phyloP scores from a whole-genome alignment of 2,888 invertebrate species.

The Acanthacorydalis orientalis region DNA sequence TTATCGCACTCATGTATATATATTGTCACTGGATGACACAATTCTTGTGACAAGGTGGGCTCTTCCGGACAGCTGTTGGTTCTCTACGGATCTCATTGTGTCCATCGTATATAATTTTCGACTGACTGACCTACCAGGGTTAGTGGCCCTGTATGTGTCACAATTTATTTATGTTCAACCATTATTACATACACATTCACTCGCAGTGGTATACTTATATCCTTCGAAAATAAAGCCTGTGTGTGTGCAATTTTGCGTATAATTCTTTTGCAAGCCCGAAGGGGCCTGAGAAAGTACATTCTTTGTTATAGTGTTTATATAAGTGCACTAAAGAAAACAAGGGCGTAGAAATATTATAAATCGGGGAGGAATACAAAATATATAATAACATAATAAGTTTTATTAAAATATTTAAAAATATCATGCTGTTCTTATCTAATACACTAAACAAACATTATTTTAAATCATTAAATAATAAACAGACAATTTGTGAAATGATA shows the following conservation, averaged over 20 bases:
- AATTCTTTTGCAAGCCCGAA: slow-evolving; percentile 13
- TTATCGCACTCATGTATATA: slow-evolving; percentile 1
- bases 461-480: too few species aligned
- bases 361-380: too few species aligned
- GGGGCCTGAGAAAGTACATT: too few species aligned
- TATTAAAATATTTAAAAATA: too few species aligned
- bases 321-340: too few species aligned
- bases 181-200: slow-evolving; percentile 10
- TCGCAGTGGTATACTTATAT: slow-evolving; percentile 15
- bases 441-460: too few species aligned
- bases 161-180: slow-evolving; percentile 13
- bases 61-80: not conserved
- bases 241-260: slow-evolving; percentile 24
- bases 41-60: not conserved
- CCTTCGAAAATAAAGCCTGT: slow-evolving; percentile 18
- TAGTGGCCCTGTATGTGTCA: too few species aligned
- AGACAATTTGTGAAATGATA: too few species aligned
- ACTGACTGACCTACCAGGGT: not conserved
- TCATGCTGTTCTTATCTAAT: too few species aligned
- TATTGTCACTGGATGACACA: not conserved
- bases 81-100: not conserved
- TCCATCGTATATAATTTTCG: slow-evolving; percentile 6
- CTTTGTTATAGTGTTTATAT: too few species aligned
- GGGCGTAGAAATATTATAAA: too few species aligned
- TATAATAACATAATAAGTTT: too few species aligned